Conservation (phyloP, 2,888 invertebrate genomes). For the Lycia hirtaria region DNA sequence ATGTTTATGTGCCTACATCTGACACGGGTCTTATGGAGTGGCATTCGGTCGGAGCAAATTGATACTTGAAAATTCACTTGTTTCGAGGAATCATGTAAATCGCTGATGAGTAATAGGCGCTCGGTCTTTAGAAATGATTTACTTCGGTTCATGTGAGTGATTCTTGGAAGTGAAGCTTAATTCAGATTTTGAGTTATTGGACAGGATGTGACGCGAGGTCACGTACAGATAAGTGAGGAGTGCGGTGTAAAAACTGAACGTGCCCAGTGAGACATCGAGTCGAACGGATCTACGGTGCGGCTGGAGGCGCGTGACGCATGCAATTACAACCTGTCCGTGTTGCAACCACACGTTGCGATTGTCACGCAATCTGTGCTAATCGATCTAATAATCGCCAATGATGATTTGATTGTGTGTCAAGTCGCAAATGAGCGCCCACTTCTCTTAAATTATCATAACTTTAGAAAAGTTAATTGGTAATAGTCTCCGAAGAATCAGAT, state of each 20-base stretch:
- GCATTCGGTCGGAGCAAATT: constrained; percentile 23
- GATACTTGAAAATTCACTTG: constrained; percentile 24
- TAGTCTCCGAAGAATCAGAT: neutral
- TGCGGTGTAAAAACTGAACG: constrained; percentile 1
- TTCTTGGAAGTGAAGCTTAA: constrained; percentile 1
- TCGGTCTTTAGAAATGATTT: constrained; percentile 14
- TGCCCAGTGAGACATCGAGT: constrained; percentile 56
- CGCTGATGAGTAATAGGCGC: constrained; percentile 27
- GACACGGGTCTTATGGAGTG: constrained; percentile 15
- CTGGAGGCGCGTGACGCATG: constrained; percentile 69
- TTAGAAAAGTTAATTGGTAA: neutral
- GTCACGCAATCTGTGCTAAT: constrained; percentile 63
- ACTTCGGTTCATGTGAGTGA: neutral
- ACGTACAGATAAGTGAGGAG: constrained; percentile 2
- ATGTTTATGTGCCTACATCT: constrained; percentile 31
- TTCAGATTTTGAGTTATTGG: neutral
- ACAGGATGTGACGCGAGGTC: constrained; percentile 7
- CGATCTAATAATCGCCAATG: constrained; percentile 47
- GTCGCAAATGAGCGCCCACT: constrained; percentile 1
- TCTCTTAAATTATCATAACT: neutral
- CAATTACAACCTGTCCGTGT: constrained; percentile 56
- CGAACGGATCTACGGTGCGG: constrained; percentile 65
- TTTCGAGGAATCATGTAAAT: constrained; percentile 23
- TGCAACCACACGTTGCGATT: constrained; percentile 61
- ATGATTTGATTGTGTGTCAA: constrained; percentile 44